phyloP scores from a whole-genome alignment of 64 coral and sea anemone species.

The Stylophora pistillata region DNA sequence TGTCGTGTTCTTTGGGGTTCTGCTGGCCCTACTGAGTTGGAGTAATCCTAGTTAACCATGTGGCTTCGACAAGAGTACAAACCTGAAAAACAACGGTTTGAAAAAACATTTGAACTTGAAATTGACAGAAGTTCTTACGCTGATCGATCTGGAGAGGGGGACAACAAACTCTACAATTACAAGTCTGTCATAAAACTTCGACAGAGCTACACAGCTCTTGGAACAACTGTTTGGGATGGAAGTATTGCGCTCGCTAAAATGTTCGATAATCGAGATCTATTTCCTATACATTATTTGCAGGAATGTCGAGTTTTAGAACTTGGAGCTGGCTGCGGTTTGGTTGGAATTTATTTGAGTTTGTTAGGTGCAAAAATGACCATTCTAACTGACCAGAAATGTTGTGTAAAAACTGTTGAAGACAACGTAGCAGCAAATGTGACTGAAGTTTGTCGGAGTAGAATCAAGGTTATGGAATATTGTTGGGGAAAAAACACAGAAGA shows the following conservation, averaged over 20 bases:
- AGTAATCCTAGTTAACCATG: not conserved
- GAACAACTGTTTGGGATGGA: slow-evolving; percentile 96
- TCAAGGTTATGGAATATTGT: slow-evolving; percentile 69
- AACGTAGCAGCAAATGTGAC: slow-evolving; percentile 73
- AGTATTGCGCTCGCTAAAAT: slow-evolving; percentile 97
- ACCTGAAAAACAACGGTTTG: slow-evolving; percentile 83
- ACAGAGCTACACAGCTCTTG: slow-evolving; percentile 83
- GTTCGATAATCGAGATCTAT: slow-evolving; percentile 74
- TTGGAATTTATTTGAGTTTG: slow-evolving; percentile 83
- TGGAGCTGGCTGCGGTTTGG: slow-evolving; percentile 90
- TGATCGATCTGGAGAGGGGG: not conserved
- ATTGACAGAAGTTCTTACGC: not conserved
- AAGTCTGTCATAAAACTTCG: slow-evolving; percentile 48
- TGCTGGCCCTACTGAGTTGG: too few relatives aligned
- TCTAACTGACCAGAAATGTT: slow-evolving; percentile 80
- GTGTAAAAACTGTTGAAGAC: slow-evolving; percentile 69
- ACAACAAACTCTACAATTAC: not conserved
- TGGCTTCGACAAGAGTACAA: slow-evolving; percentile 96
- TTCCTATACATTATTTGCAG: slow-evolving; percentile 46
- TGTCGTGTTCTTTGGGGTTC: too few relatives aligned
- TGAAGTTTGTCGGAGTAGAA: not conserved
- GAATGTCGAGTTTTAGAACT: slow-evolving; percentile 70
- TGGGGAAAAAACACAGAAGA: slow-evolving; percentile 66
- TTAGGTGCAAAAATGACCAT: slow-evolving; percentile 71
- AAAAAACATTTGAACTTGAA: slow-evolving; percentile 81